Evolutionary conservation across 2,113 vertebrate genomes (phyloP), one percentile per base, ranked within the genome.

Genomic region (Planiliza haematocheilus): DNA sequence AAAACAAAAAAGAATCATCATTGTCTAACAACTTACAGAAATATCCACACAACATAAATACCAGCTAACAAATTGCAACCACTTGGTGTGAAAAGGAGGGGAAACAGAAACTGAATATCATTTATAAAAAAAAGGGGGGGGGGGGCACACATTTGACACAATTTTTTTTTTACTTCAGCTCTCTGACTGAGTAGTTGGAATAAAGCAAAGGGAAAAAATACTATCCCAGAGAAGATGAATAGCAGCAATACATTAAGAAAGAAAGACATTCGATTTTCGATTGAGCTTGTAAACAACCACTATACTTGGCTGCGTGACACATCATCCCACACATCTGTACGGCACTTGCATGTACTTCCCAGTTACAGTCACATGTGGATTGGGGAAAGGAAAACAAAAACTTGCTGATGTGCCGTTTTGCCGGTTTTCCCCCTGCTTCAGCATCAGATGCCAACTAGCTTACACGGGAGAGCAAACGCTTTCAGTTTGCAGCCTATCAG

Each of bases 271-370:
- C 75, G 70, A 48, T 62, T 37, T 71, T 65, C 62, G 37, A 49
- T 56, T 10, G 52, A 58, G 42, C 57, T 56, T 83, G 86, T 91
- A 90, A 92, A 91, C 89, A 84, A 76, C 62, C 42, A 77, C 73
- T 49, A 42, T 16, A 55, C 57, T 75, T 36, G 34, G 30, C 52
- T 57, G 43, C 50, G 38, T 16, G 30, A 82, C 51, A 21, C 57
- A 14, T 46, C 8, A 51, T 64, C 70, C 37, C 79, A 86, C 61
- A 75, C 38, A 50, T 65, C 66, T 70, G 41, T 61, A 80, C 63
- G 71, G 79, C 84, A 90, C 78, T 70, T 80, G 4, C 2, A 71
- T 66, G 53, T 70, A 76, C 45, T 57, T 82, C 72, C 57, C 77
- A 71, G 45, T 73, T 24, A 59, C 51, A 78, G 46, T 77, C 60